Percentiles rank a stretch among this genome's conserved stretches.
These are phyloP conservation scores for Chaetodon auriga DNA, from an alignment of 2,113 vertebrate species.

Conservation along the genomic window DNA sequence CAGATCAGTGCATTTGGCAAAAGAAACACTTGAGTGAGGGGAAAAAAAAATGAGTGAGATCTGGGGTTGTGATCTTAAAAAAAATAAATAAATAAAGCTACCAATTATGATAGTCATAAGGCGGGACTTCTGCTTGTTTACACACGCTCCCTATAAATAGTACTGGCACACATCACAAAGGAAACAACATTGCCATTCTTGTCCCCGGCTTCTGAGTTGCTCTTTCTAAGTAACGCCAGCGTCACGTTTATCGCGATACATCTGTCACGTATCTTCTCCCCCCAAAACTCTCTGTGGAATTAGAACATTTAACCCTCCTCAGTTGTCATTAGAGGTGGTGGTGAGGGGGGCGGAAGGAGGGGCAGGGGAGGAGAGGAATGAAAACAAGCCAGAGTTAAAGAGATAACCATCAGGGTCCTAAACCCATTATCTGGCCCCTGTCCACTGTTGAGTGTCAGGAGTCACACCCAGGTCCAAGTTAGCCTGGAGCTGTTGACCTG, in stretches of 20 bases:
- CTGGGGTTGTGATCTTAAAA: conserved; percentile 52
- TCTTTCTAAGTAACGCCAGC: conserved; percentile 58
- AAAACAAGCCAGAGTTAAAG: conserved; percentile 82
- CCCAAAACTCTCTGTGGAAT: conserved; percentile 71
- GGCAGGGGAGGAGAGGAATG: conserved; percentile 72
- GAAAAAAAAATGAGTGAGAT: conserved; percentile 14
- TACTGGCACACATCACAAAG: conserved; percentile 68
- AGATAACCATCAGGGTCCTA: conserved; percentile 87
- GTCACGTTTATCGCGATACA: conserved; percentile 62
- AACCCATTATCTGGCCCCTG: conserved; percentile 84
- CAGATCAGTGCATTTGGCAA: conserved; percentile 41
- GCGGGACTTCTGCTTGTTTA: conserved; percentile 60
- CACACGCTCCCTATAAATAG: conserved; percentile 66
- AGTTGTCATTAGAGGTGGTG: conserved; percentile 70
- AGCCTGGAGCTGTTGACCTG: conserved; percentile 83
- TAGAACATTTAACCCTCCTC: conserved; percentile 79
- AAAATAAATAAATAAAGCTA: conserved; percentile 56
- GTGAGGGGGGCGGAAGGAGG: conserved; percentile 37
- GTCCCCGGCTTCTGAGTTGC: conserved; percentile 56
- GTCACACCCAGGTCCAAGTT: conserved; percentile 84
- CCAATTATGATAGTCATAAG: conserved; percentile 64
- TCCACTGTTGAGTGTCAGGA: conserved; percentile 81
- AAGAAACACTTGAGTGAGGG: conserved; percentile 2
- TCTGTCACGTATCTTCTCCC: conserved; percentile 72
- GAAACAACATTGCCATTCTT: conserved; percentile 67